Conservation (phyloP, 2,888 invertebrate species). For the Brenthis hecate region DNA sequence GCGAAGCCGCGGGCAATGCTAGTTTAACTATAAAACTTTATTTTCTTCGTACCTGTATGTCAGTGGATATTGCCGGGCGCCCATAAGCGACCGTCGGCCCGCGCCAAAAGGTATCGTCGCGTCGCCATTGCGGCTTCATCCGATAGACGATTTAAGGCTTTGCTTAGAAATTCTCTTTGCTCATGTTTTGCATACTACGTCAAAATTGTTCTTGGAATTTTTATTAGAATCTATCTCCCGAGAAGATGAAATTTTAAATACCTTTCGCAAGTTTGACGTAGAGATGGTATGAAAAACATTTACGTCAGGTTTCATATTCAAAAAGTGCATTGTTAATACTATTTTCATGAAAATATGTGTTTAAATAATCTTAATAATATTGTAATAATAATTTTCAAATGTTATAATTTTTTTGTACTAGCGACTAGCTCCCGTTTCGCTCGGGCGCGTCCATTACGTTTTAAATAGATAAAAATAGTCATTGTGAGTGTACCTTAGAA, state of each 20-base stretch:
- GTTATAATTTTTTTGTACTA: too few species aligned
- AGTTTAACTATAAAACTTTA: not conserved
- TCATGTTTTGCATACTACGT: slow-evolving; percentile 39
- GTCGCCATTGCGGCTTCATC: slow-evolving; percentile 43
- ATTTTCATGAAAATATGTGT: too few species aligned
- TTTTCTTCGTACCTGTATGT: slow-evolving; percentile 41
- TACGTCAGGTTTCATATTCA: not conserved
- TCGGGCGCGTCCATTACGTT: too few species aligned
- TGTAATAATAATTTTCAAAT: too few species aligned
- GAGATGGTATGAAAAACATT: not conserved
- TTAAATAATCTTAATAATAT: too few species aligned
- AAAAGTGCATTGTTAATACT: not conserved
- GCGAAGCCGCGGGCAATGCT: too few species aligned
- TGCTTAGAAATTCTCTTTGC: slow-evolving; percentile 53
- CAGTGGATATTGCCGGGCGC: slow-evolving; percentile 52
- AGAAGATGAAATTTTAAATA: slow-evolving; percentile 7
- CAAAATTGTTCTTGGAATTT: slow-evolving; percentile 35
- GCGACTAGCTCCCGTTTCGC: too few species aligned
- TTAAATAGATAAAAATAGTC: too few species aligned
- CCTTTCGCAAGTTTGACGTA: not conserved
- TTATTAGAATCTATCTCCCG: slow-evolving; percentile 25
- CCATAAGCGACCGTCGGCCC: slow-evolving; percentile 46
- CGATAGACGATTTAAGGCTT: slow-evolving; percentile 49
- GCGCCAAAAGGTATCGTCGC: slow-evolving; percentile 44
- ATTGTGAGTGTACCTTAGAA: too few species aligned